phyloP scores from a whole-genome alignment of 2,888 invertebrate genomes.

The Polyommatus icarus region DNA sequence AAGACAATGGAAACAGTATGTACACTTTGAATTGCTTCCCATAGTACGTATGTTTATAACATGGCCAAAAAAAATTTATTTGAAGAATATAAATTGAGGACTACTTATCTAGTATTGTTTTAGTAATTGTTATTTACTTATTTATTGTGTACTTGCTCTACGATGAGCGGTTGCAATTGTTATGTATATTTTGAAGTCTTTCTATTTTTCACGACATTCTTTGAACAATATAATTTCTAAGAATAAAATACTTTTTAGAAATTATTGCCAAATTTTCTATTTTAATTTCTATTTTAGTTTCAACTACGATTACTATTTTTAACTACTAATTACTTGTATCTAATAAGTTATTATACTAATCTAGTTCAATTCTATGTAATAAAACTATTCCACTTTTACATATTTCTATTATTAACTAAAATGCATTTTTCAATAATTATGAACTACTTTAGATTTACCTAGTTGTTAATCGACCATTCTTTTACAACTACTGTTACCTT shows the following conservation, averaged over 20 bases:
- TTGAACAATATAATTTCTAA: too few relatives aligned
- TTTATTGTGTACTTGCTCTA: too few relatives aligned
- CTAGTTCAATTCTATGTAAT: neutral
- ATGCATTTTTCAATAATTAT: neutral
- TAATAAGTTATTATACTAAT: neutral
- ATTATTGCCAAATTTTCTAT: too few relatives aligned
- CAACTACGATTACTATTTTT: neutral
- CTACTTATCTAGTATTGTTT: too few relatives aligned
- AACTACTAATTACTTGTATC: neutral
- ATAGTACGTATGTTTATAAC: conserved; percentile 17
- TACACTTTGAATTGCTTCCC: conserved; percentile 11
- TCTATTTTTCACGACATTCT: too few relatives aligned
- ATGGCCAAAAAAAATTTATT: neutral
- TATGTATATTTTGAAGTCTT: too few relatives aligned
- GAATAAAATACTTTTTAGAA: too few relatives aligned
- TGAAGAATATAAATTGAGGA: neutral
- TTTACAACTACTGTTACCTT: neutral
- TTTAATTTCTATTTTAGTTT: neutral
- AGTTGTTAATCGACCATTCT: neutral
- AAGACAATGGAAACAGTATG: conserved; percentile 19
- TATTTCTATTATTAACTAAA: neutral
- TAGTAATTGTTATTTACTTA: too few relatives aligned
- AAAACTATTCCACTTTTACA: neutral
- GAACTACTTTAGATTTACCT: neutral
- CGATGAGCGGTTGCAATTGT: too few relatives aligned